These are phyloP conservation scores for Stratiomys singularior DNA, from an alignment of 2,888 invertebrate genomes.

Conservation along the genomic window DNA sequence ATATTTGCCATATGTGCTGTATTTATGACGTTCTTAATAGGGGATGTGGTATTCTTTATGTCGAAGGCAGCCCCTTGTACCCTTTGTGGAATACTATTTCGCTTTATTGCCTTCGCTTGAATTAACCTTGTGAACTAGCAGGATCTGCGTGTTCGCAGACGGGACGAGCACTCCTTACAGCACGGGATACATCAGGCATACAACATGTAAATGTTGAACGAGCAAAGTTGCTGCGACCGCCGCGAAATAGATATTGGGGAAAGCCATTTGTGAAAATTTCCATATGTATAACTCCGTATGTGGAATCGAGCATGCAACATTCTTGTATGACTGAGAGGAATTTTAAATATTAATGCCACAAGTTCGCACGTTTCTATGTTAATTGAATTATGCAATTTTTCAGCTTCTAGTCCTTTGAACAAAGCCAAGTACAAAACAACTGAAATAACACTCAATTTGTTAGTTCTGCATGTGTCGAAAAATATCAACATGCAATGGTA, in stretches of 20 bases:
- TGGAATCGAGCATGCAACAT: background rate
- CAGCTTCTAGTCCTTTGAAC: background rate
- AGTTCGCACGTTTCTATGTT: background rate
- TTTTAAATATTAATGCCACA: background rate
- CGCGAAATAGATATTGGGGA: conserved; percentile 26
- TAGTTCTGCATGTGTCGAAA: no score
- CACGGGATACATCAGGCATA: conserved; percentile 8
- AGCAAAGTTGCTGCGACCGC: background rate
- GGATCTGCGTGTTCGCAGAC: conserved; percentile 1
- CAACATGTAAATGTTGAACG: conserved; percentile 35
- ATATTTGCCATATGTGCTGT: conserved; percentile 57
- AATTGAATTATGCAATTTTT: background rate
- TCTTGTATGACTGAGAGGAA: background rate
- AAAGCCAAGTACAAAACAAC: no score
- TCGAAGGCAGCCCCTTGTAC: background rate
- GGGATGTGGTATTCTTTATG: conserved; percentile 45
- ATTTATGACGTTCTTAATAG: conserved; percentile 48
- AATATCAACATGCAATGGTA: no score
- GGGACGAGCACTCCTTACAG: background rate
- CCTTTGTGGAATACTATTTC: conserved; percentile 28
- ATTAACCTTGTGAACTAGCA: conserved; percentile 39
- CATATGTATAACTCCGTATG: background rate
- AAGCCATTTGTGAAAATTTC: conserved; percentile 14
- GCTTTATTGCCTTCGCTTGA: conserved; percentile 43
- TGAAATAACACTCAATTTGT: no score